These are phyloP conservation scores for Gymnocheta viridis DNA, from an alignment of 2,888 invertebrate species.

Conservation along the genomic window DNA sequence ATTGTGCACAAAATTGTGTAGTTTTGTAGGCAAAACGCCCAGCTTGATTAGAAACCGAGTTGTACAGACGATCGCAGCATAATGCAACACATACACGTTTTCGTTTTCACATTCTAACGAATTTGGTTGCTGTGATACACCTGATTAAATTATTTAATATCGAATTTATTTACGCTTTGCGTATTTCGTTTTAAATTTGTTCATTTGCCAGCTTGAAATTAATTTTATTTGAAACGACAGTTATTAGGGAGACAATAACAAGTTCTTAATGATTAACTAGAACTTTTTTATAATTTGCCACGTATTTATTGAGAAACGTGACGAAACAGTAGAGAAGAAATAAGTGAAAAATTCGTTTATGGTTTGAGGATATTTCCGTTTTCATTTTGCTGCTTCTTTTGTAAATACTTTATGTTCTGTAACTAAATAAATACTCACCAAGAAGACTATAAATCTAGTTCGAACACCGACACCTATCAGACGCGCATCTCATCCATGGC, in stretches of 20 bases:
- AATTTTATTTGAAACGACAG: neutral
- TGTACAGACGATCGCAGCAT: too few relatives aligned
- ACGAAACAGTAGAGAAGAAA: constrained; percentile 15
- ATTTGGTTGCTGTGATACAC: neutral
- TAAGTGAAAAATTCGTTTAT: constrained; percentile 6
- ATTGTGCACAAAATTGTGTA: too few relatives aligned
- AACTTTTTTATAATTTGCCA: neutral
- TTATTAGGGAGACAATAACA: neutral
- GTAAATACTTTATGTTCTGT: constrained; percentile 4
- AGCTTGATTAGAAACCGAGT: too few relatives aligned
- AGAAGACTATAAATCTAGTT: constrained; percentile 82
- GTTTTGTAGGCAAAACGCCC: too few relatives aligned
- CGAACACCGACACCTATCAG: constrained; percentile 86
- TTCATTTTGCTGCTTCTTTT: neutral
- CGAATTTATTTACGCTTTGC: neutral
- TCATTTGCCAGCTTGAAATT: neutral
- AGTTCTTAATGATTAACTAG: constrained; percentile 7
- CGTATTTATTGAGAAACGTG: constrained; percentile 56
- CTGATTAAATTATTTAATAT: neutral
- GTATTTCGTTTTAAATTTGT: neutral
- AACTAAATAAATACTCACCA: constrained; percentile 80
- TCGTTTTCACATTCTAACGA: neutral
- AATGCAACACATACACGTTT: too few relatives aligned
- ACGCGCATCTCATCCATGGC: constrained; percentile 95
- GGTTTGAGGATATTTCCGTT: neutral